Evolutionary conservation across 2,113 vertebrate genomes (phyloP).

Genomic region (Bos javanicus): DNA sequence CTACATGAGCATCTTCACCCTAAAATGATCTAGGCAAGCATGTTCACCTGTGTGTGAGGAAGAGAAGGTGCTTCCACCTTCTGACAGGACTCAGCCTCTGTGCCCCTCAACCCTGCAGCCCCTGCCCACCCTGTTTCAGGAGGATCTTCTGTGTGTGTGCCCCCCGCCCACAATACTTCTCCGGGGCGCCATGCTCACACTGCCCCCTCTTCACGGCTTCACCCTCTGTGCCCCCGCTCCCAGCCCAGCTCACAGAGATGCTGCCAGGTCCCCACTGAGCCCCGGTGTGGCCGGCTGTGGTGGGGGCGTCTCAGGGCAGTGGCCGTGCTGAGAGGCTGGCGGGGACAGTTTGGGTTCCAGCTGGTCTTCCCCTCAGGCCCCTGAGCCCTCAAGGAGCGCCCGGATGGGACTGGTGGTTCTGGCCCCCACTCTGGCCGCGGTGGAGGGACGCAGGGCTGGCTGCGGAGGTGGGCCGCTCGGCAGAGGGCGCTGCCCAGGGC

Average conservation of each 20-base stretch:
- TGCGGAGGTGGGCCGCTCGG: constrained; percentile 89
- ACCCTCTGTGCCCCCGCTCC: accelerated
- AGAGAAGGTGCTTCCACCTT: accelerated
- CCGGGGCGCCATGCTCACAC: accelerated
- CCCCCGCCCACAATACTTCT: accelerated
- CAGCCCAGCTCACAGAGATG: accelerated
- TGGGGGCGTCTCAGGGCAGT: accelerated
- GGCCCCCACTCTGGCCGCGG: constrained; percentile 85
- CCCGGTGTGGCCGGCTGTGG: accelerated
- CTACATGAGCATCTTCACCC: not conserved
- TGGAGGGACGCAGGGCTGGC: constrained; percentile 86
- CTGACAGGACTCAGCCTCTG: not conserved
- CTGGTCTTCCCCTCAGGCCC: accelerated
- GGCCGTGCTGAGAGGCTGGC: not conserved
- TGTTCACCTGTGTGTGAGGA: too few species aligned
- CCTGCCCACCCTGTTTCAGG: not conserved
- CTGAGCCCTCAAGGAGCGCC: not conserved
- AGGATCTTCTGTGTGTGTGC: not conserved
- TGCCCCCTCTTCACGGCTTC: not conserved
- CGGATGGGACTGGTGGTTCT: accelerated
- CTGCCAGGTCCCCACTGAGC: too few species aligned
- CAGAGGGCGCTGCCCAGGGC: constrained; percentile 81
- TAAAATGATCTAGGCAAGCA: not conserved
- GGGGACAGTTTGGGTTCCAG: too few species aligned
- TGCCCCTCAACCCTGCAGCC: accelerated